A percentile compares a stretch with the other conserved stretches of the same genome.
Evolutionary conservation across 1,140 invertebrate genomes (phyloP).

Genomic region (Spodoptera litura): DNA sequence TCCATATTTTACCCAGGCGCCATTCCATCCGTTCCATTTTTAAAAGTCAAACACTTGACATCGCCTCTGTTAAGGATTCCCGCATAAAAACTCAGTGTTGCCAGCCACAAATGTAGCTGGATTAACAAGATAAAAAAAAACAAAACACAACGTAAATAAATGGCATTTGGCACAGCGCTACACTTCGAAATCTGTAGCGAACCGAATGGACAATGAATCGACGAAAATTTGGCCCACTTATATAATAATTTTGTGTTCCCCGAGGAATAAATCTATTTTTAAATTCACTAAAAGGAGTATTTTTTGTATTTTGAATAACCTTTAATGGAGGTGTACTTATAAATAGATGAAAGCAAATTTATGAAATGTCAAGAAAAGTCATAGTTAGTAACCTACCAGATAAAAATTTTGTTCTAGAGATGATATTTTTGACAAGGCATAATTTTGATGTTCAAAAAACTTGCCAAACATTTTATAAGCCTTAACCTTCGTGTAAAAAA

Average conservation of each 20-base stretch:
- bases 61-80: constrained; percentile 33
- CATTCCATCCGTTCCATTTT: constrained; percentile 33
- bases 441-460: neutral
- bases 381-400: too few species aligned
- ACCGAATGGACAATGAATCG: constrained; percentile 66
- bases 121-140: constrained; percentile 54
- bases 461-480: neutral
- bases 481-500: neutral
- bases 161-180: constrained; percentile 68
- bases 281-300: neutral
- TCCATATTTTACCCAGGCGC: constrained; percentile 5
- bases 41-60: constrained; percentile 28
- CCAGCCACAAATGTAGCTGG: constrained; percentile 32
- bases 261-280: constrained; percentile 41
- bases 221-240: constrained; percentile 70
- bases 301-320: constrained; percentile 9
- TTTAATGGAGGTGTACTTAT: neutral
- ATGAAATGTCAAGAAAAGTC: too few species aligned
- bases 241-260: constrained; percentile 61
- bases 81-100: constrained; percentile 41
- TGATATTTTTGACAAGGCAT: too few species aligned
- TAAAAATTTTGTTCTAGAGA: too few species aligned
- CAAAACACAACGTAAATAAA: constrained; percentile 56
- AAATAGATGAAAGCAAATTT: too few species aligned
- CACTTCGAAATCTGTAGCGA: constrained; percentile 63